phyloP scores from a whole-genome alignment of 1,140 invertebrate genomes.

The Zelostemma sp. region DNA sequence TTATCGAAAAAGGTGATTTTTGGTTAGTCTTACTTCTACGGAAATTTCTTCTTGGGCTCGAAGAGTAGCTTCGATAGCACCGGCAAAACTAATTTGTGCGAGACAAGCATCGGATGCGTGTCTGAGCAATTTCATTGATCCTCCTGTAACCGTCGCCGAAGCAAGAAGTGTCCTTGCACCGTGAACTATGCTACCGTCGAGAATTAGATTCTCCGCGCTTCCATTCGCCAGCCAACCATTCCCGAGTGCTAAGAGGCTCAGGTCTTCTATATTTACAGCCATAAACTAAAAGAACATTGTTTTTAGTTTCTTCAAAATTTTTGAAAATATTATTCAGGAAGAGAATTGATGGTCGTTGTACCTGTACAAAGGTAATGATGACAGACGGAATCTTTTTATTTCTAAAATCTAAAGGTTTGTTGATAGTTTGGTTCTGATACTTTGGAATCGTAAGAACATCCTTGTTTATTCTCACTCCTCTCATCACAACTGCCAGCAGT shows the following conservation, averaged over 20 bases:
- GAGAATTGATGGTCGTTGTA: constrained; percentile 49
- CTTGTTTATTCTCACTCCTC: constrained; percentile 87
- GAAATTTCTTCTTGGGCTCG: constrained; percentile 82
- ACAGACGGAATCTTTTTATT: constrained; percentile 82
- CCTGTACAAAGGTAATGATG: constrained; percentile 86
- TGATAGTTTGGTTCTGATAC: constrained; percentile 51
- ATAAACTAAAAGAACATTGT: constrained; percentile 75
- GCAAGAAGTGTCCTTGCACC: constrained; percentile 81
- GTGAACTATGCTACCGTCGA: constrained; percentile 82
- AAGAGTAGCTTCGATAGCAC: constrained; percentile 81
- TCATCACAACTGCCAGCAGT: constrained; percentile 85
- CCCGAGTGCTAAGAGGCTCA: constrained; percentile 80
- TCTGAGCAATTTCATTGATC: constrained; percentile 69
- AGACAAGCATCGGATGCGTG: constrained; percentile 73
- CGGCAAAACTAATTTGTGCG: constrained; percentile 78
- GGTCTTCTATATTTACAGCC: constrained; percentile 87
- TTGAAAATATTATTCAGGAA: constrained; percentile 10
- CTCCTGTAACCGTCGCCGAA: constrained; percentile 75
- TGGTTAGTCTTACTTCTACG: constrained; percentile 77
- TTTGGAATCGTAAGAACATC: constrained; percentile 70
- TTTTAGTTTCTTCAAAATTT: constrained; percentile 12
- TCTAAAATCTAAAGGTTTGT: constrained; percentile 75
- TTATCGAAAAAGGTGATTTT: too few relatives aligned
- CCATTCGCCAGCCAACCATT: constrained; percentile 83
- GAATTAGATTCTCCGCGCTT: constrained; percentile 80